These are phyloP conservation scores for Dunckerocampus dactyliophorus DNA, from an alignment of 2,113 vertebrate genomes.

Conservation along the genomic window DNA sequence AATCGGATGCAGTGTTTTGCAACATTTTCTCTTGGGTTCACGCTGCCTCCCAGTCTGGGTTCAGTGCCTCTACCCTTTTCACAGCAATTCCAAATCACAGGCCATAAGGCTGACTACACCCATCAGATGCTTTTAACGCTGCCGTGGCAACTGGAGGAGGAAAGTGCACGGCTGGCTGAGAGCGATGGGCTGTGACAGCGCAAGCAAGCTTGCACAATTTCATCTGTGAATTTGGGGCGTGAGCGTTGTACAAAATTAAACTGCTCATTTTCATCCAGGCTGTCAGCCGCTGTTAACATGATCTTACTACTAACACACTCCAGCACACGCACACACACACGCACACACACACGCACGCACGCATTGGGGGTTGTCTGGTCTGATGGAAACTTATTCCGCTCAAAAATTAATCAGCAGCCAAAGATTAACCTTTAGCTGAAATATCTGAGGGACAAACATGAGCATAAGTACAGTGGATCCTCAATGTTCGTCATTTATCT, in stretches of 20 bases:
- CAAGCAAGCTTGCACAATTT: conserved; percentile 8
- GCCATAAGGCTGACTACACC: conserved; percentile 5
- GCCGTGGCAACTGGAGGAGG: background rate
- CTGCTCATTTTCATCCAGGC: conserved; percentile 2
- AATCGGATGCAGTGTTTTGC: conserved; percentile 1
- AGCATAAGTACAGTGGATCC: too few species aligned
- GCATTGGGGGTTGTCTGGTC: background rate
- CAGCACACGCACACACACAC: background rate
- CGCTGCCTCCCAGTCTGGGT: background rate
- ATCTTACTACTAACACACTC: background rate
- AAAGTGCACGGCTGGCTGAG: conserved; percentile 5
- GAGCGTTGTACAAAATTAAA: conserved; percentile 8
- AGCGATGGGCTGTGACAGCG: background rate
- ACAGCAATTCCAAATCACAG: conserved; percentile 8
- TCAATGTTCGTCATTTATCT: background rate
- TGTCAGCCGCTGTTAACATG: conserved; percentile 3
- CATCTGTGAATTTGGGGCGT: conserved; percentile 11
- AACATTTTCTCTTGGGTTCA: conserved; percentile 1
- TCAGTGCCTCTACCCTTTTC: conserved; percentile 11
- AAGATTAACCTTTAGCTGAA: conserved; percentile 7
- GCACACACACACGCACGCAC: background rate
- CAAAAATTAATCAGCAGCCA: conserved; percentile 4
- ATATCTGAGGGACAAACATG: background rate
- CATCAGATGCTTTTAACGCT: conserved; percentile 11
- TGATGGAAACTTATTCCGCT: conserved; percentile 7